These are phyloP conservation scores for Tipula helvola DNA, from an alignment of 2,888 invertebrate species.

Conservation along the genomic window DNA sequence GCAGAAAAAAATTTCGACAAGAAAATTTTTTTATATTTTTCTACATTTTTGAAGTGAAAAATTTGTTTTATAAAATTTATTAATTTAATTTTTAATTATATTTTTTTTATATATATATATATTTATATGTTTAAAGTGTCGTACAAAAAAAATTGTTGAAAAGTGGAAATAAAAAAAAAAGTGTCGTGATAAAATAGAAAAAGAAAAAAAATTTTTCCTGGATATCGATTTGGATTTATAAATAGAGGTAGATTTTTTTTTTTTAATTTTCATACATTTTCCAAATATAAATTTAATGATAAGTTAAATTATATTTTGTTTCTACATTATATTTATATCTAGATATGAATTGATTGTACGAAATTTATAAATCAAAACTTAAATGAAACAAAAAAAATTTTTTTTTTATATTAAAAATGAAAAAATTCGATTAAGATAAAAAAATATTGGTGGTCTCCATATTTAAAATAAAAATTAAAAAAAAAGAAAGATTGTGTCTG, in stretches of 20 bases:
- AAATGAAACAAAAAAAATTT: background rate
- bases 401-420: background rate
- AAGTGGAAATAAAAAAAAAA: conserved; percentile 6
- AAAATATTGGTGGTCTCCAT: conserved; percentile 7
- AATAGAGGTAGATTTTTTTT: conserved; percentile 10
- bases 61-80: background rate
- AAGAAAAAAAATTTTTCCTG: background rate
- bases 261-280: background rate
- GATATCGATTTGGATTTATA: conserved; percentile 10
- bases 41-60: background rate
- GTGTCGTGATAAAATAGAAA: background rate
- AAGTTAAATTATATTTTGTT: background rate
- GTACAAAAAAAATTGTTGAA: background rate
- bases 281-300: background rate
- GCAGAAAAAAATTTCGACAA: background rate
- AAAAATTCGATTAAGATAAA: conserved; percentile 1
- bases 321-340: background rate
- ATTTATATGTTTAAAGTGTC: background rate
- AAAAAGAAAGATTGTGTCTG: conserved; percentile 6
- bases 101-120: background rate
- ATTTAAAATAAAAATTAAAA: background rate
- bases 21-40: background rate
- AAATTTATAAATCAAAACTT: background rate
- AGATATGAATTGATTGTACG: background rate
- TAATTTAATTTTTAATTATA: background rate